phyloP scores from a whole-genome alignment of 2,113 vertebrate species.

The Oostethus manadensis region DNA sequence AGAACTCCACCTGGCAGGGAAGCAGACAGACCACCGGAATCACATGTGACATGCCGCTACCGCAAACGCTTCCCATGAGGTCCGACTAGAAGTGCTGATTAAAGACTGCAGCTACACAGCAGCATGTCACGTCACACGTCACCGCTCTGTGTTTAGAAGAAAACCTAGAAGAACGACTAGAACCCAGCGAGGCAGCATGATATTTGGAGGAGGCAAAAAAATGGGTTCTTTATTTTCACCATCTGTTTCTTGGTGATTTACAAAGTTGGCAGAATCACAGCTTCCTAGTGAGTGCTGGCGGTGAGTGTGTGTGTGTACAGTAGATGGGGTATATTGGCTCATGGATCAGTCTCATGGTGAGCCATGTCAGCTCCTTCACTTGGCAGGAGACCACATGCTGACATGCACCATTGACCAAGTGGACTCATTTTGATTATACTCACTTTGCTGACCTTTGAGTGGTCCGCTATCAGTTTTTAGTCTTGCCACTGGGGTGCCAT shows the following conservation, averaged over 20 bases:
- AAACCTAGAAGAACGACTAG: conserved; percentile 10
- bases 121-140: conserved; percentile 29
- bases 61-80: conserved; percentile 16
- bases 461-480: neutral
- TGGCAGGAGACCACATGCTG: conserved; percentile 35
- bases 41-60: conserved; percentile 15
- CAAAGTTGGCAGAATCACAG: conserved; percentile 19
- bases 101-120: conserved; percentile 26
- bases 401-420: conserved; percentile 14
- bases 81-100: conserved; percentile 25
- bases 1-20: too few relatives aligned
- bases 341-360: conserved; percentile 38
- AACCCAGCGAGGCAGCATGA: conserved; percentile 7
- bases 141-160: conserved; percentile 2
- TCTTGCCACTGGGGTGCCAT: neutral
- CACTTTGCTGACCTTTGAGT: conserved; percentile 31
- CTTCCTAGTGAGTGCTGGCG: conserved; percentile 16
- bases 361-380: conserved; percentile 24
- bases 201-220: conserved; percentile 7
- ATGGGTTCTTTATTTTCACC: conserved; percentile 5
- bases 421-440: conserved; percentile 17
- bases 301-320: neutral
- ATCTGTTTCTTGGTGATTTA: conserved; percentile 26
- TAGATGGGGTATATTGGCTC: conserved; percentile 12
- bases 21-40: conserved; percentile 14